These are phyloP conservation scores for Schizaphis graminum DNA, from an alignment of 2,888 invertebrate genomes.

Conservation along the genomic window DNA sequence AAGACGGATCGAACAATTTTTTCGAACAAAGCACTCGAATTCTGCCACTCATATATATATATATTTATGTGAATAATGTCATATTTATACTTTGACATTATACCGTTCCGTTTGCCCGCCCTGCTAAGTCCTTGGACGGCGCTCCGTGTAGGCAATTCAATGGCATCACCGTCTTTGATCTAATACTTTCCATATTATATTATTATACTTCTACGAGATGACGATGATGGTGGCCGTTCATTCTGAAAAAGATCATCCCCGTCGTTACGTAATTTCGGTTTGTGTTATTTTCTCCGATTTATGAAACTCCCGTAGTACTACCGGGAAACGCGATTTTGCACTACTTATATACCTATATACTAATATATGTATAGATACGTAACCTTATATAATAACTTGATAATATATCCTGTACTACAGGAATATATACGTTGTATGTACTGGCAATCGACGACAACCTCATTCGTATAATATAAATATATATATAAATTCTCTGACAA, in stretches of 20 bases:
- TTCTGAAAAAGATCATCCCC: not conserved
- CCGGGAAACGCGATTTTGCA: not conserved
- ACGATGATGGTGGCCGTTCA: not conserved
- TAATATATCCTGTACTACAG: not conserved
- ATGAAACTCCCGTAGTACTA: not conserved
- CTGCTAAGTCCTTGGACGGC: slow-evolving; percentile 17
- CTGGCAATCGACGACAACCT: not conserved
- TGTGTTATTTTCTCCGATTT: not conserved
- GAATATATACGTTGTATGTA: not conserved
- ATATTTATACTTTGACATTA: not conserved
- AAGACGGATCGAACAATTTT: slow-evolving; percentile 30
- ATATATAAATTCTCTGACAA: not conserved
- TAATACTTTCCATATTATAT: not conserved
- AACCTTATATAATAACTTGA: not conserved
- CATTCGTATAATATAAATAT: not conserved
- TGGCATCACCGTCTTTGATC: slow-evolving; percentile 53
- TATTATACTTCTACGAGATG: not conserved
- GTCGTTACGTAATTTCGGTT: not conserved
- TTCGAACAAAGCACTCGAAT: not conserved
- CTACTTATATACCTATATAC: not conserved
- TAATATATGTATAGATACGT: not conserved
- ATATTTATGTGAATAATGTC: not conserved
- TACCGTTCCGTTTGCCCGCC: not conserved
- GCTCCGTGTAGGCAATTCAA: slow-evolving; percentile 59
- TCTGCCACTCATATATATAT: not conserved